Percentiles rank a stretch among this genome's conserved stretches.
Conservation (phyloP, 2,888 invertebrate genomes). For the Siphlonurus alternatus region DNA sequence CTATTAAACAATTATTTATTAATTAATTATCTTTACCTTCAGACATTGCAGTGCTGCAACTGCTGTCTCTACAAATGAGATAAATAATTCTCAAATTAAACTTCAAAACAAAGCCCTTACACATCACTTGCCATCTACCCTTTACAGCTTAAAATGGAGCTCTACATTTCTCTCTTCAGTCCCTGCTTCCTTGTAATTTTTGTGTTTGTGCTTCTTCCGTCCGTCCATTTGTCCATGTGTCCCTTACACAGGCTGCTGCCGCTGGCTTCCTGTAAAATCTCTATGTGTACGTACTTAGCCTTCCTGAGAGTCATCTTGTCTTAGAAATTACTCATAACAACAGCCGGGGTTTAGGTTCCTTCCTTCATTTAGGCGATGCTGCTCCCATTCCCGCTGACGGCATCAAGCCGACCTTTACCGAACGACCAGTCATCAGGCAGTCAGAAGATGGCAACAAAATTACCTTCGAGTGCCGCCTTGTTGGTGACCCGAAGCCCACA, state of each 20-base stretch:
- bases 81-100: neutral
- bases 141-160: neutral
- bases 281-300: neutral
- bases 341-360: conserved; percentile 21
- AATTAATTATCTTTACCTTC: neutral
- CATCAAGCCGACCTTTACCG: conserved; percentile 94
- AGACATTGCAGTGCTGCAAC: neutral
- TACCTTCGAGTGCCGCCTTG: conserved; percentile 92
- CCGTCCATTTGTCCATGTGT: neutral
- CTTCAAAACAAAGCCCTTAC: neutral
- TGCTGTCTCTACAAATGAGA: neutral
- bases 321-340: conserved; percentile 13
- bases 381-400: conserved; percentile 84
- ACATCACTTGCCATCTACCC: neutral
- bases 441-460: conserved; percentile 91
- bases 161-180: neutral
- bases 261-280: neutral
- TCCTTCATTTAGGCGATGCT: conserved; percentile 56
- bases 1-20: neutral
- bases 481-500: conserved; percentile 90
- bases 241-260: neutral
- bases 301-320: conserved; percentile 6
- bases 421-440: conserved; percentile 93
- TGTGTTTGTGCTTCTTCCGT: neutral
- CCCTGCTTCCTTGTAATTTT: neutral